Conservation (phyloP, 2,888 invertebrate species). For the Thereva nobilitata region DNA sequence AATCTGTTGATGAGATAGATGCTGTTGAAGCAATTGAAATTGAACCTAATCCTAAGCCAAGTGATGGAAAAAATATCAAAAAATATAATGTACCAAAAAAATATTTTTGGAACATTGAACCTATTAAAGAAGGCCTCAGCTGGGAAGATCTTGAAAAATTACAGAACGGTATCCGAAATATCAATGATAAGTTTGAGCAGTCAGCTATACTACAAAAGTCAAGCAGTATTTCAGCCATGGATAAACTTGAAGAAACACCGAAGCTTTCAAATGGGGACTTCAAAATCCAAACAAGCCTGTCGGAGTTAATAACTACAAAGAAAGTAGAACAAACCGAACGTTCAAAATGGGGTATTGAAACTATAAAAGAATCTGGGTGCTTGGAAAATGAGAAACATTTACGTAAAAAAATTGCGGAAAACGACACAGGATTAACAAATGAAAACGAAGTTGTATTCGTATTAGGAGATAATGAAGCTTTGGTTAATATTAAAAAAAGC, state of each 20-base stretch:
- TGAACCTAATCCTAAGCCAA: slow-evolving; percentile 41
- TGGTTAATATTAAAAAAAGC: slow-evolving; percentile 66
- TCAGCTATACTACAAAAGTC: slow-evolving; percentile 47
- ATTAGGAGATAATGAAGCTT: slow-evolving; percentile 70
- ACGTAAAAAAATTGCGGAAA: slow-evolving; percentile 50
- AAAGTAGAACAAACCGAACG: slow-evolving; percentile 55
- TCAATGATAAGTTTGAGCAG: slow-evolving; percentile 43
- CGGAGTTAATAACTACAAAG: slow-evolving; percentile 56
- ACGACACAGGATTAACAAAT: slow-evolving; percentile 44
- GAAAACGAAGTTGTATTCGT: slow-evolving; percentile 66
- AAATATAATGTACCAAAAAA: slow-evolving; percentile 15
- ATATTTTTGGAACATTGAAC: slow-evolving; percentile 53
- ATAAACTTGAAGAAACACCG: slow-evolving; percentile 25
- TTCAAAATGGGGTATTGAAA: slow-evolving; percentile 57
- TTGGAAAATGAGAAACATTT: slow-evolving; percentile 55
- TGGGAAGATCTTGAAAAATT: slow-evolving; percentile 50
- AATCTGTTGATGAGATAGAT: slow-evolving; percentile 47
- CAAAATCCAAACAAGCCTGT: slow-evolving; percentile 51
- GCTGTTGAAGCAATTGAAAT: slow-evolving; percentile 55
- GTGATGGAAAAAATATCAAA: slow-evolving; percentile 17
- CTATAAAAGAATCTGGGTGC: slow-evolving; percentile 53
- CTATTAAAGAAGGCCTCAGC: slow-evolving; percentile 54
- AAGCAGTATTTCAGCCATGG: slow-evolving; percentile 44
- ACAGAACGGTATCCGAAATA: slow-evolving; percentile 47
- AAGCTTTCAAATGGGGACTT: slow-evolving; percentile 3